phyloP scores from a whole-genome alignment of 64 coral and sea anemone genomes.

The Pocillopora verrucosa region DNA sequence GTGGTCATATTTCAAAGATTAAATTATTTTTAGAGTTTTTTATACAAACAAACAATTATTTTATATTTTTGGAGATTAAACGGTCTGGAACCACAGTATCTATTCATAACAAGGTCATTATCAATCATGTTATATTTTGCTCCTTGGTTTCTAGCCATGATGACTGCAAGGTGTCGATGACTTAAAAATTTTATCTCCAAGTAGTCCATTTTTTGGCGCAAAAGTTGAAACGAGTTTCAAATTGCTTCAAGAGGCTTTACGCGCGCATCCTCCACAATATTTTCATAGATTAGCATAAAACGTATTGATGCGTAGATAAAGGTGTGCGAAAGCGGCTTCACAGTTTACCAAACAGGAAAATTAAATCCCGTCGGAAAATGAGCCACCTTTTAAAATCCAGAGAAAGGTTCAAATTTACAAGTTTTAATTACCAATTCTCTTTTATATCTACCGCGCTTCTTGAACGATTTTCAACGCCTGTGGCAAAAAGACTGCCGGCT shows the following conservation, averaged over 20 bases:
- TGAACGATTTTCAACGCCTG: background rate
- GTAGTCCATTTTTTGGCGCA: too few relatives aligned
- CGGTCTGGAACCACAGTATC: background rate
- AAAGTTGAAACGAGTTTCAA: too few relatives aligned
- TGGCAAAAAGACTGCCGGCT: conserved; percentile 23
- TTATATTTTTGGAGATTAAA: background rate
- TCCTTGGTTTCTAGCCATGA: background rate
- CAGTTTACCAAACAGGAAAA: background rate
- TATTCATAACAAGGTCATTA: background rate
- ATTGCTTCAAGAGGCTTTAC: too few relatives aligned
- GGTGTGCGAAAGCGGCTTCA: background rate
- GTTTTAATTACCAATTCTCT: conserved; percentile 21
- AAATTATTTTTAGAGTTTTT: background rate
- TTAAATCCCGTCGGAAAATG: background rate
- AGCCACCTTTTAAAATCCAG: background rate
- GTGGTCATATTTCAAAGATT: background rate
- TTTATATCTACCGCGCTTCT: conserved; percentile 30
- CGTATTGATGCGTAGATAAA: background rate
- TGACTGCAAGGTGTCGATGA: background rate
- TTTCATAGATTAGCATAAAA: background rate
- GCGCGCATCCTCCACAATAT: background rate
- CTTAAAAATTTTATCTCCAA: background rate
- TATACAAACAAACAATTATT: conserved; percentile 22
- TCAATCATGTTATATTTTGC: background rate
- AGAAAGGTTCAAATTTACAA: background rate